Base-by-base conservation (phyloP, 2,113 vertebrate species). In the Todiramphus saurophagus region DNA sequence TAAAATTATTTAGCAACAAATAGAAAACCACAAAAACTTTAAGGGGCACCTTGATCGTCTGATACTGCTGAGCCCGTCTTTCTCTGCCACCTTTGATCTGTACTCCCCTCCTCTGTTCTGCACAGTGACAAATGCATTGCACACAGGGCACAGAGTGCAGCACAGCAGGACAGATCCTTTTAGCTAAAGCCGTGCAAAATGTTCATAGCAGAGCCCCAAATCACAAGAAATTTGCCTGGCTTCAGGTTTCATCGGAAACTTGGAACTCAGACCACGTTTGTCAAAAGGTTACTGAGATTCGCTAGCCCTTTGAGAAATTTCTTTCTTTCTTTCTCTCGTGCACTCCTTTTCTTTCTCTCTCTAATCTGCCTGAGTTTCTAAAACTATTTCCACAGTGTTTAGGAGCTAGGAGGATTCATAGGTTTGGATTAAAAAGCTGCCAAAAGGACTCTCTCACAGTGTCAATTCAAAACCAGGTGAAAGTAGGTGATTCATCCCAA, bases 181-280 rank as follows among this genome's bases (percentile, higher is more conserved):
- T 89, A 95, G 92, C 83, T 92, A 72, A 86, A 94, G 94, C 91
- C 96, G 91, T 93, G 96, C 92, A 94, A 94, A 96, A 95, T 87
- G 96, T 96, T 97, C 96, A 94, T 92, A 96, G 96, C 91, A 80
- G 87, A 97, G 87, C 94, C 91, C 94, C 93, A 96, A 95, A 96
- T 96, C 95, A 96, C 89, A 96, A 85, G 91, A 94, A 94, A 91
- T 84, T 91, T 91, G 95, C 87, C 84, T 76, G 87, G 94, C 87
- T 96, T 96, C 83, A 59, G 81, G 81, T 96, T 96, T 94, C 94
- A 67, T 92, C 7, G 28, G 83, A 95, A 94, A 83, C 91, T 94
- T 95, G 94, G 75, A 97, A 95, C 93, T 94, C 93, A 89, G 87
- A 69, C 94, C 94, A 92, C 33, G 10, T 96, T 94, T 94, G 83